A percentile compares a stretch with the other conserved stretches of the same genome.
Evolutionary conservation across 2,113 vertebrate species (phyloP).

Genomic region (Neotoma lepida): DNA sequence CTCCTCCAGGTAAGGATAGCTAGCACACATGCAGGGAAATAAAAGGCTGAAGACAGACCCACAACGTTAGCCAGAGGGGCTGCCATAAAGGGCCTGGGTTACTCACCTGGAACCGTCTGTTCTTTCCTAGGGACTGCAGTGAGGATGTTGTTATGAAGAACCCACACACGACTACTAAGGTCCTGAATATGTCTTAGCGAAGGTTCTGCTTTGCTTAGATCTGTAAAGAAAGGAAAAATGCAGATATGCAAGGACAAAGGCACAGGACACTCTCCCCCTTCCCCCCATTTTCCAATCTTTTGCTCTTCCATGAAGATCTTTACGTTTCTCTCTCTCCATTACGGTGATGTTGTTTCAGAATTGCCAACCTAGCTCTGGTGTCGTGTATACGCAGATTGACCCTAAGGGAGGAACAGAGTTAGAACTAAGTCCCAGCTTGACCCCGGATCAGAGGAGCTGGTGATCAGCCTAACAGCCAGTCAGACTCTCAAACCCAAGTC

Average conservation of each 20-base stretch:
- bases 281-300: background rate
- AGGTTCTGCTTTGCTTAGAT: fast-evolving
- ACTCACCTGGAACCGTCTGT: background rate
- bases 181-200: conserved; percentile 19
- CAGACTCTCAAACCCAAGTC: background rate
- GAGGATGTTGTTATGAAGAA: conserved; percentile 39
- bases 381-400: background rate
- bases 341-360: background rate
- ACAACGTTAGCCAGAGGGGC: background rate
- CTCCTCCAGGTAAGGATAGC: background rate
- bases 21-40: background rate
- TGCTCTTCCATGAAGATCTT: background rate
- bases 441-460: background rate
- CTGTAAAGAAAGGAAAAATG: conserved; percentile 45
- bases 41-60: background rate
- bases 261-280: background rate
- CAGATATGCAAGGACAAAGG: background rate
- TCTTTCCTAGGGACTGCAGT: conserved; percentile 49
- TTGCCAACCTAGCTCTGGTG: background rate
- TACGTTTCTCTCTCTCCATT: background rate
- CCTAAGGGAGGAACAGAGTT: background rate
- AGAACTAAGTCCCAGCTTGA: background rate
- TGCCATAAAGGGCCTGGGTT: background rate
- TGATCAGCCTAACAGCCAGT: background rate
- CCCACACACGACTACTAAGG: conserved; percentile 48